Base-by-base conservation (phyloP, 2,113 vertebrate species). In the Clinocottus analis region DNA sequence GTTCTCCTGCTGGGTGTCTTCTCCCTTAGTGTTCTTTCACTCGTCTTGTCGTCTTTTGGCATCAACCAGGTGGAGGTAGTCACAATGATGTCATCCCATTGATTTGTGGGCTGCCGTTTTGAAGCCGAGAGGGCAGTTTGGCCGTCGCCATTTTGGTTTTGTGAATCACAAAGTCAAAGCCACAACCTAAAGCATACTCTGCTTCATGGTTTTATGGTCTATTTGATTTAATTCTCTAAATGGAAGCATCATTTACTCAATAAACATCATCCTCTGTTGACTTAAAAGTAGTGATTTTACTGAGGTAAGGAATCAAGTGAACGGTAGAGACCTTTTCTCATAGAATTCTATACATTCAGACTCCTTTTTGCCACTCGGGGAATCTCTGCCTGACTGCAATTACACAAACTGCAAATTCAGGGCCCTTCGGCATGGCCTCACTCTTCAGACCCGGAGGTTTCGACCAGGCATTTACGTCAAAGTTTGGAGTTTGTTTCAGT, bases 401-500 rank as follows among this genome's bases (percentile, higher is more conserved):
- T 21, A 49, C 17, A 49, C n/a, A 8, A 8, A 23, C n/a, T 12
- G n/a, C 51, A 11, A 53, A n/a, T 25, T 53, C 2, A 53, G 11
- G n/a, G 49, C 49, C 10, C 51, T 23, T 55, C 51, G 10, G 12
- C 51, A 25, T 55, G 51, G 23, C 51, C 2, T 21, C 23, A 11
- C 51, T 25, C 51, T 55, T 55, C 51, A 25, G 23, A 53, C n/a
- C n/a, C 11, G 3, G 51, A 53, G 51, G 21, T 59, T 8, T 13
- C 29, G 17, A 17, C 6, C 27, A 4, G 19, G 10, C 19, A 1
- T 35, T 10, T 12, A 19, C 19, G 31, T 31, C 33, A 41, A 11
- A 63, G 10, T 17, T n/a, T 1, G 2, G 56, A 39, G 33, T 74
- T 73, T 39, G 17, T 77, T 82, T 77, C 55, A 55, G 6, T 72